phyloP scores from a whole-genome alignment of 2,113 vertebrate genomes.

The Prionailurus bengalensis region DNA sequence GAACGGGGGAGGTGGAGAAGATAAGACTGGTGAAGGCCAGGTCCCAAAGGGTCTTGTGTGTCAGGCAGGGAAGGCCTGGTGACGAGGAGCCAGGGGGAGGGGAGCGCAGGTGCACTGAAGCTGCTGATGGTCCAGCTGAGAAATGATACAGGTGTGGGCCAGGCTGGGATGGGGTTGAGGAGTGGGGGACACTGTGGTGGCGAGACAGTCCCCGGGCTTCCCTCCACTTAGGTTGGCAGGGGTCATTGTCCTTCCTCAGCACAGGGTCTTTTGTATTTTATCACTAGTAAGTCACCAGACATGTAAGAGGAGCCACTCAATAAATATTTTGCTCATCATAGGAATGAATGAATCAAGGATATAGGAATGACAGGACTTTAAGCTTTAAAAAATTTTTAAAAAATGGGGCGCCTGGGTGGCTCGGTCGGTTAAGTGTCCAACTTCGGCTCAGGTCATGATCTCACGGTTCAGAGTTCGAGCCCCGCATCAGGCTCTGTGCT shows the following conservation, averaged over 20 bases:
- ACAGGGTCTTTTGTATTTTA: not conserved
- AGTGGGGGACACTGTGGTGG: not conserved
- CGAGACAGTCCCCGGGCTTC: not conserved
- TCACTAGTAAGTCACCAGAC: not conserved
- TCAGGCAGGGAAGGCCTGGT: not conserved
- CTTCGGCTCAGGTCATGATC: too few species aligned
- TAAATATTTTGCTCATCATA: not conserved
- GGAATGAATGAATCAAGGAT: not conserved
- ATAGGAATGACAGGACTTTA: too few species aligned
- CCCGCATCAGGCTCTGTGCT: too few species aligned
- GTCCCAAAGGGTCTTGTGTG: not conserved
- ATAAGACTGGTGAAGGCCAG: not conserved
- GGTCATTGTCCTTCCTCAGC: not conserved
- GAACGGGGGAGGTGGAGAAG: not conserved
- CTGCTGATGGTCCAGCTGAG: accelerated
- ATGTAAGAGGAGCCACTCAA: not conserved
- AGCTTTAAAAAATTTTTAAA: not conserved
- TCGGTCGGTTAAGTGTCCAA: too few species aligned
- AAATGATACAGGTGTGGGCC: too few species aligned
- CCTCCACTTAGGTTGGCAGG: too few species aligned
- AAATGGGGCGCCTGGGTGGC: too few species aligned
- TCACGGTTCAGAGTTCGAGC: too few species aligned
- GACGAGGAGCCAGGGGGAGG: too few species aligned
- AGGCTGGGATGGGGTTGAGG: too few species aligned
- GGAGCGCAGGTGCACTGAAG: not conserved